Conservation (phyloP, 2,113 vertebrate genomes). For the Boulengeromyrus knoepffleri region DNA sequence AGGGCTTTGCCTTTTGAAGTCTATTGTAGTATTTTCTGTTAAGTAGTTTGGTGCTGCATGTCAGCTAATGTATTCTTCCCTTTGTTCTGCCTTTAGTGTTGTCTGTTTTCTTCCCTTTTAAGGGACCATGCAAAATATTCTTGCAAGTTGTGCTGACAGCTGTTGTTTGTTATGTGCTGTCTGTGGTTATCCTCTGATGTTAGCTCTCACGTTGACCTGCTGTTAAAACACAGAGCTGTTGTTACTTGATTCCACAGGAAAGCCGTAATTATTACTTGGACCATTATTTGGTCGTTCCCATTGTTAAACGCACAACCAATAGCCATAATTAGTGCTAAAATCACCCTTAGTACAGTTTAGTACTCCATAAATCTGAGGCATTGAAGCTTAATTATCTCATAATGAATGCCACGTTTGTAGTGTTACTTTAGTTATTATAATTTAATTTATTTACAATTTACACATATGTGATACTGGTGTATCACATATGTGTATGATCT, state of each 20-base stretch:
- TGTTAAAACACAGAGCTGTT: slow-evolving; percentile 51
- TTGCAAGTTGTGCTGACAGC: slow-evolving; percentile 43
- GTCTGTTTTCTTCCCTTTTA: slow-evolving; percentile 30
- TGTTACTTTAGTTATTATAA: background rate
- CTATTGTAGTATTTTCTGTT: background rate
- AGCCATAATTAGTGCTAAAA: slow-evolving; percentile 52
- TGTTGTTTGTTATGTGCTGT: slow-evolving; percentile 52
- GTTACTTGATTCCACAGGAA: slow-evolving; percentile 50
- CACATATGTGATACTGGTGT: too few relatives aligned
- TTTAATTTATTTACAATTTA: background rate
- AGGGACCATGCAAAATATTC: slow-evolving; percentile 17
- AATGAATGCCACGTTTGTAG: background rate
- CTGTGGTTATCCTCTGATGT: slow-evolving; percentile 42
- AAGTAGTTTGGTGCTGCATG: background rate
- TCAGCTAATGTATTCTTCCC: slow-evolving; percentile 12
- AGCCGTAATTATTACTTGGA: slow-evolving; percentile 53
- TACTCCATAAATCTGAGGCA: slow-evolving; percentile 35
- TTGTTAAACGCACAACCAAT: slow-evolving; percentile 42
- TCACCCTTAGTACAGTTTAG: slow-evolving; percentile 46
- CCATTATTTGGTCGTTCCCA: slow-evolving; percentile 48
- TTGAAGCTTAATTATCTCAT: background rate
- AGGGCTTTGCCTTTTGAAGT: background rate
- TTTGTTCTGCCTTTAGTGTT: slow-evolving; percentile 23
- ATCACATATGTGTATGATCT: background rate
- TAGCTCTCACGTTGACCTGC: slow-evolving; percentile 38